These are phyloP conservation scores for western clawed frog (Xenopus tropicalis) DNA, from an alignment of 2,113 vertebrate species.

Conservation along the genomic window DNA sequence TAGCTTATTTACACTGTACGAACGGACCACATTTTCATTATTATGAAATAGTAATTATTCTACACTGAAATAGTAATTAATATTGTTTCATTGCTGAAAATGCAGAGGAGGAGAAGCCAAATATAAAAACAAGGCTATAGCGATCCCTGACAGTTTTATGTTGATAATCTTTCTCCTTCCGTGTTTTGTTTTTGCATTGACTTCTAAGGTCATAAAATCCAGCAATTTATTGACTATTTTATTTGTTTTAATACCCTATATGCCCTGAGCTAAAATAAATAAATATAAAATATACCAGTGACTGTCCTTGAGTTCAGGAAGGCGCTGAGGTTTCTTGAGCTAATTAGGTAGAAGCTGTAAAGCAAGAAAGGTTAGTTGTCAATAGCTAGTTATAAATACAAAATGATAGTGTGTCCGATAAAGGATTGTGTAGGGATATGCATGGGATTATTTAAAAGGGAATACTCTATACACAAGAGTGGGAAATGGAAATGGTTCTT, in stretches of 20 bases:
- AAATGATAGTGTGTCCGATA: too few relatives aligned
- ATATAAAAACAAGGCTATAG: neutral
- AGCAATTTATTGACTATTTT: neutral
- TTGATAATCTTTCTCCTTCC: constrained; percentile 11
- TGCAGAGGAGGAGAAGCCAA: neutral
- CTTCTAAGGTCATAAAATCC: constrained; percentile 22
- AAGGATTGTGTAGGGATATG: too few relatives aligned
- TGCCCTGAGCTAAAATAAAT: neutral
- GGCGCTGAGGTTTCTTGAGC: neutral
- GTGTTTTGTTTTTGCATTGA: constrained; percentile 10
- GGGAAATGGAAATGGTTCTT: too few relatives aligned
- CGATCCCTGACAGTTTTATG: constrained; percentile 21
- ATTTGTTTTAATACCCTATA: neutral
- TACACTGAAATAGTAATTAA: neutral
- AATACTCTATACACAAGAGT: too few relatives aligned
- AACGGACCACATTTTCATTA: neutral
- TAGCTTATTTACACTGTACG: too few relatives aligned
- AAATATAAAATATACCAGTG: neutral
- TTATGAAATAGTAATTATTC: neutral
- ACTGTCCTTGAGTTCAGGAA: neutral
- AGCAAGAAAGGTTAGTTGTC: too few relatives aligned
- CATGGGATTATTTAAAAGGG: too few relatives aligned
- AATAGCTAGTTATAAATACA: too few relatives aligned
- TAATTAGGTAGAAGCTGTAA: too few relatives aligned
- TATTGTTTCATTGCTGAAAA: neutral